These are phyloP conservation scores for Volucella zonaria DNA, from an alignment of 2,888 invertebrate genomes.

Conservation along the genomic window DNA sequence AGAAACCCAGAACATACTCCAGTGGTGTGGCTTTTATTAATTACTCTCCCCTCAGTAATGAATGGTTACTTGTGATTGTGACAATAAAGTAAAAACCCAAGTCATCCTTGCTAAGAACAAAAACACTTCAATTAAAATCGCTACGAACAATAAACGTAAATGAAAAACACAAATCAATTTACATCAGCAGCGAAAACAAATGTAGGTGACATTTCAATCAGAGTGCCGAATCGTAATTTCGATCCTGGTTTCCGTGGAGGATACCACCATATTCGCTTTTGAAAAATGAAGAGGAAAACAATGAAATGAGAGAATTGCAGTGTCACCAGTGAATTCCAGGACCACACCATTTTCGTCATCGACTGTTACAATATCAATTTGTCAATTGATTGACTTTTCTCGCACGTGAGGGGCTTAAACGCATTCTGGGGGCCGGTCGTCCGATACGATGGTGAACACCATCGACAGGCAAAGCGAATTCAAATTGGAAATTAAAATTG, in stretches of 20 bases:
- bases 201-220: slow-evolving; percentile 71
- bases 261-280: neutral
- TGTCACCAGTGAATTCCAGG: slow-evolving; percentile 3
- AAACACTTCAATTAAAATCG: slow-evolving; percentile 46
- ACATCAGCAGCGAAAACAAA: slow-evolving; percentile 50
- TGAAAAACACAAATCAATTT: slow-evolving; percentile 69
- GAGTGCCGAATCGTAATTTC: slow-evolving; percentile 58
- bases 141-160: slow-evolving; percentile 37
- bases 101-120: slow-evolving; percentile 1
- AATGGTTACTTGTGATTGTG: too few relatives aligned
- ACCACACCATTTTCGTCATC: slow-evolving; percentile 70
- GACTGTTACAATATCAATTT: slow-evolving; percentile 76
- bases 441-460: neutral
- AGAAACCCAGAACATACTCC: too few relatives aligned
- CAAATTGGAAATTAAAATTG: slow-evolving; percentile 68
- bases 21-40: too few relatives aligned
- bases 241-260: slow-evolving; percentile 7
- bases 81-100: too few relatives aligned
- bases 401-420: slow-evolving; percentile 32
- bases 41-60: too few relatives aligned
- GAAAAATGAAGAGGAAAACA: neutral
- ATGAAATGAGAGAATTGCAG: slow-evolving; percentile 40
- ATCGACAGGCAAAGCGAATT: slow-evolving; percentile 1
- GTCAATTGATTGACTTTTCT: slow-evolving; percentile 73
- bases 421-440: slow-evolving; percentile 7